Percentiles rank a stretch among this genome's conserved stretches.
These are phyloP conservation scores for Noctua pronuba DNA, from an alignment of 2,888 invertebrate species.

Conservation along the genomic window DNA sequence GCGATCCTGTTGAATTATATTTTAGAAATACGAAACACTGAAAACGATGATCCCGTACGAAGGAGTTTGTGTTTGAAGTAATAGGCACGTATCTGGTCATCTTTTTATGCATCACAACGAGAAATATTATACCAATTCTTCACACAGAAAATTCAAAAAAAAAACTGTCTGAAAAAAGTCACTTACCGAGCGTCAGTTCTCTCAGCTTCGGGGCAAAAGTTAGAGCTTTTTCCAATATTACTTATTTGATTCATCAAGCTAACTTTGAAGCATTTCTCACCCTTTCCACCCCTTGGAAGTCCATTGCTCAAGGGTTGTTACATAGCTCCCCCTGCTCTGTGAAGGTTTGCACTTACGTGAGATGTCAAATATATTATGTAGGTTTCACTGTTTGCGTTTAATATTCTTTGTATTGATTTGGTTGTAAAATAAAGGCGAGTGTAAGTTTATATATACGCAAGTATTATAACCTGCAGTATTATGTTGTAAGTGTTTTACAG, in stretches of 20 bases:
- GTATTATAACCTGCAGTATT: too few relatives aligned
- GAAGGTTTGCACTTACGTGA: slow-evolving; percentile 30
- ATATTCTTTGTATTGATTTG: not conserved
- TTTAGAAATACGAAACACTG: too few relatives aligned
- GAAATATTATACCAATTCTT: not conserved
- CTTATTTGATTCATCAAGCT: slow-evolving; percentile 61
- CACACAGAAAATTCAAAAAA: not conserved
- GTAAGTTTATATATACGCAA: not conserved
- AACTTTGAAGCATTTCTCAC: slow-evolving; percentile 55
- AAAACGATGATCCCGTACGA: too few relatives aligned
- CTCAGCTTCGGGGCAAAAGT: slow-evolving; percentile 22
- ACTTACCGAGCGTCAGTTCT: slow-evolving; percentile 4
- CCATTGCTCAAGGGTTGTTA: slow-evolving; percentile 49
- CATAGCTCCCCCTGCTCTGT: slow-evolving; percentile 33
- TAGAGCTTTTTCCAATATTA: slow-evolving; percentile 59
- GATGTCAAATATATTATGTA: slow-evolving; percentile 27
- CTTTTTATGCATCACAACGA: not conserved
- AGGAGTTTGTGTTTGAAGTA: not conserved
- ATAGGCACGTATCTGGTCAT: not conserved
- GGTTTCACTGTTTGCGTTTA: slow-evolving; percentile 6
- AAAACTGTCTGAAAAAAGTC: slow-evolving; percentile 20
- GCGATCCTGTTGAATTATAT: too few relatives aligned
- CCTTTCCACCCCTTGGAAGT: slow-evolving; percentile 34
- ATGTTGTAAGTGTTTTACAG: too few relatives aligned
- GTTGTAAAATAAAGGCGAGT: not conserved